Evolutionary conservation across 2,113 vertebrate species (phyloP).

Genomic region (Azemiops feae): DNA sequence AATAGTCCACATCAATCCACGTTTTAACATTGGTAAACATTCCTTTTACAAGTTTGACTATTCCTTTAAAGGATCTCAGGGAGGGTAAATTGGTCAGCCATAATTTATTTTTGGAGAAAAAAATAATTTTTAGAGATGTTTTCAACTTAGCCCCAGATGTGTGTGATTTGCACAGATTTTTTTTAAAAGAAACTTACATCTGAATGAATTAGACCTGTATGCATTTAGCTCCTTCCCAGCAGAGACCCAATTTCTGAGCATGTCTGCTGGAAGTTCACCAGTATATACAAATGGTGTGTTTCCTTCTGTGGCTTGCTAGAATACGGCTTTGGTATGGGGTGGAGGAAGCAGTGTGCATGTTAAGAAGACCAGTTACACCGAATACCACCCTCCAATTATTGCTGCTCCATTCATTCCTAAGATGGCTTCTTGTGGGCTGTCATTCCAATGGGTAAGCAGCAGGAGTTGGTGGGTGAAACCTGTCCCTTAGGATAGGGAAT

Average conservation of each 20-base stretch:
- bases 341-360: conserved; percentile 59
- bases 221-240: conserved; percentile 63
- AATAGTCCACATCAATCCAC: conserved; percentile 78
- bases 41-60: conserved; percentile 81
- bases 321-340: conserved; percentile 44
- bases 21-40: conserved; percentile 79
- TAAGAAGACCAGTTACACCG: conserved; percentile 62
- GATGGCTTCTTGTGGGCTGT: not conserved
- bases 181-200: conserved; percentile 53
- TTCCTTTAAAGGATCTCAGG: conserved; percentile 84
- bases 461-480: conserved; percentile 1
- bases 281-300: not conserved
- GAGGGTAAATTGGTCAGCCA: conserved; percentile 84
- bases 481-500: conserved; percentile 66
- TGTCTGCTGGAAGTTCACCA: conserved; percentile 22
- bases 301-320: conserved; percentile 27
- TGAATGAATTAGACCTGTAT: conserved; percentile 68
- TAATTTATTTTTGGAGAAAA: conserved; percentile 81
- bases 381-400: not conserved
- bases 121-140: conserved; percentile 77
- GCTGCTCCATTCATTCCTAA: not conserved
- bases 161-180: conserved; percentile 79
- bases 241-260: conserved; percentile 3
- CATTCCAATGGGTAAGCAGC: conserved; percentile 11
- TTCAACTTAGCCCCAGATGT: conserved; percentile 74